A percentile compares a stretch with the other conserved stretches of the same genome.
phyloP scores from a whole-genome alignment of 1,140 invertebrate genomes.

The Drosophila pseudoananassae region DNA sequence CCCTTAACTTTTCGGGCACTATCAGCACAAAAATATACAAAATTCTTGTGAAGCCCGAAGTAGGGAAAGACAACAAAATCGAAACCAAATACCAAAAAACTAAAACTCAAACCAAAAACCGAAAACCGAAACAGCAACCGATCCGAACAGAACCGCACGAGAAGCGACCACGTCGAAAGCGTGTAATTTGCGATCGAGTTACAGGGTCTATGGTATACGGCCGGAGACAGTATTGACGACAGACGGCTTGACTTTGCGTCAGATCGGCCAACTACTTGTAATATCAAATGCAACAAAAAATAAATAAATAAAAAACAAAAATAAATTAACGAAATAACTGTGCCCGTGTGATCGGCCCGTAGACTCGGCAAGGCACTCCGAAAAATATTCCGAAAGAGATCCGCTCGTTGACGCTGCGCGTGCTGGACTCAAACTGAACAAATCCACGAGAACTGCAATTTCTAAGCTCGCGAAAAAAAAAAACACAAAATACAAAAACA shows the following conservation, averaged over 20 bases:
- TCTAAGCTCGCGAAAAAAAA: constrained; percentile 67
- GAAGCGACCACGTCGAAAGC: constrained; percentile 19
- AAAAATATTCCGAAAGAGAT: constrained; percentile 29
- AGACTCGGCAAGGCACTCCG: constrained; percentile 8
- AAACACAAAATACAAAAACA: constrained; percentile 24
- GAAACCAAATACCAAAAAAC: constrained; percentile 4
- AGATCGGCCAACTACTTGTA: constrained; percentile 18
- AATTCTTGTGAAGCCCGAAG: constrained; percentile 7
- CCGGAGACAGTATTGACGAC: constrained; percentile 19
- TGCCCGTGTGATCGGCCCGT: constrained; percentile 7
- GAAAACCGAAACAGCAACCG: constrained; percentile 10
- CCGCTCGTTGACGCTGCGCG: constrained; percentile 70
- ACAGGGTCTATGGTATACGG: constrained; percentile 25
- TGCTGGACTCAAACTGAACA: constrained; percentile 73
- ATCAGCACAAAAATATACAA: constrained; percentile 27
- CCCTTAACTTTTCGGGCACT: constrained; percentile 16
- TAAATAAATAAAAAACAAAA: constrained; percentile 7
- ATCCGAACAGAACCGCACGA: background rate
- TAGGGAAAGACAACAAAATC: constrained; percentile 4
- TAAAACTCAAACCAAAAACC: constrained; percentile 6
- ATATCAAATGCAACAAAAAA: constrained; percentile 5
- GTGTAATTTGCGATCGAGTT: constrained; percentile 57
- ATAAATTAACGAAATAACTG: constrained; percentile 12
- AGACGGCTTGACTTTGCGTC: constrained; percentile 32
- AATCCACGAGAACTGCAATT: constrained; percentile 62